Evolutionary conservation across 1,140 invertebrate species (phyloP).

Genomic region (Cataglyphis hispanica): DNA sequence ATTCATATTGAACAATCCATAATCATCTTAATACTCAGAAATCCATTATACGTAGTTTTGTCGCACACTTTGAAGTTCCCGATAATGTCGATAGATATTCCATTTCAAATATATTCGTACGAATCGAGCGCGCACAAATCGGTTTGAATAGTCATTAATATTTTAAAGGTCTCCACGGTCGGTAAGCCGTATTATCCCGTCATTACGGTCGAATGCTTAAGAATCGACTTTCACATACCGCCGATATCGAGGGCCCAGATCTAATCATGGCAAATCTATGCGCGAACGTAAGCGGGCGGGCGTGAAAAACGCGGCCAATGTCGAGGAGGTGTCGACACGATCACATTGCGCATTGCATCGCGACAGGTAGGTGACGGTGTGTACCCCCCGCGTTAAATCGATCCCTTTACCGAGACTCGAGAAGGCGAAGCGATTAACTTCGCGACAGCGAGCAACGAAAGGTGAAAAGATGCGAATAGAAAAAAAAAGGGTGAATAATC

Average conservation of each 20-base stretch:
- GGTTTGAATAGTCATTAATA: constrained; percentile 46
- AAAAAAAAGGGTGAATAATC: constrained; percentile 27
- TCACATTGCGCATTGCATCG: constrained; percentile 20
- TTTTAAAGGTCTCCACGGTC: constrained; percentile 47
- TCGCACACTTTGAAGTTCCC: constrained; percentile 4
- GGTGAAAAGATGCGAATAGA: constrained; percentile 10
- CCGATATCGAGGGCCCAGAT: constrained; percentile 26
- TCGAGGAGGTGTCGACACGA: constrained; percentile 50
- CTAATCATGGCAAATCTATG: constrained; percentile 48
- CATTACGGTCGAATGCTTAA: constrained; percentile 33
- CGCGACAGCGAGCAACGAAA: constrained; percentile 35
- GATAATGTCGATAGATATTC: constrained; percentile 10
- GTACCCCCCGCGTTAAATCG: constrained; percentile 38
- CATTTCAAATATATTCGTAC: constrained; percentile 5
- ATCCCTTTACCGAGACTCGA: constrained; percentile 34
- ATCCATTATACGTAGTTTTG: background rate
- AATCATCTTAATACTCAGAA: background rate
- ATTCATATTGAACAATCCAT: background rate
- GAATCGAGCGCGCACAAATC: constrained; percentile 23
- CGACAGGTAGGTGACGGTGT: constrained; percentile 47
- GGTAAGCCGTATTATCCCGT: constrained; percentile 49
- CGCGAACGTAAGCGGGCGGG: constrained; percentile 15
- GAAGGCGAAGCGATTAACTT: constrained; percentile 28
- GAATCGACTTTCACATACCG: constrained; percentile 62
- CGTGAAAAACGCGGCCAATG: constrained; percentile 56